Base-by-base conservation (phyloP, 2,888 invertebrate genomes). In the Ethmia dodecea region DNA sequence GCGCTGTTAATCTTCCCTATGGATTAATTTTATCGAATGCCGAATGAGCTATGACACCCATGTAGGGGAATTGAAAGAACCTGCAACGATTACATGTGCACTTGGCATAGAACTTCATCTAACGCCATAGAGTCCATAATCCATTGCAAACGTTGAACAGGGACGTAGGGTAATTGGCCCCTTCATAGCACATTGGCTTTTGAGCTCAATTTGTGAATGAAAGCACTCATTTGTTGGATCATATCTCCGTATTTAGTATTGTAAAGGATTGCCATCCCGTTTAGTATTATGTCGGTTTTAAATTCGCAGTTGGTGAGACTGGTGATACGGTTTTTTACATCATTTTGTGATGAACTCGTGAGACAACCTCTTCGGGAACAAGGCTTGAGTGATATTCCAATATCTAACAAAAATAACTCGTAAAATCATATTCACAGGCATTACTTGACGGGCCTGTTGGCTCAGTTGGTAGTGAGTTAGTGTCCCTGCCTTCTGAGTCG, bases 21-120 rank as follows among this genome's bases (percentile, higher is more conserved):
- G 73, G 80, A 81, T 80, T 83, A 78, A 80, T 80, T 77, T 71
- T 73, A 81, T 80, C 71, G 80, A 80, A 81, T 81, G 73, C 68
- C 74, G 80, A 86, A 86, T 81, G 81, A 83, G 83, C 73, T 78
- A 75, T 80, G 78, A 80, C 80, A 72, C 59, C 60, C 59, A 61
- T 60, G 55, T 42, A 60, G 69, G 67, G 69, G 63, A 64, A 69
- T 60, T 52, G 60, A 60, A 71, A 62, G 60, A 60, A 58, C 45
- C 31, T 47, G 49, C 45, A n/a, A 49, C 44, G 54, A 40, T 49
- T 42, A 49, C 37, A 29, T 38, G 32, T 55, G 10, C 60, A 42
- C 30, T 49, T 35, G 3, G 33, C 5, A 4, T 31, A 18, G 32
- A 43, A 46, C 54, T 45, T 73, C 60, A 45, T 13, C 3, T 24